Percentiles rank a stretch among this genome's conserved stretches.
phyloP scores from a whole-genome alignment of 2,888 invertebrate genomes.

The Abrostola triplasia region DNA sequence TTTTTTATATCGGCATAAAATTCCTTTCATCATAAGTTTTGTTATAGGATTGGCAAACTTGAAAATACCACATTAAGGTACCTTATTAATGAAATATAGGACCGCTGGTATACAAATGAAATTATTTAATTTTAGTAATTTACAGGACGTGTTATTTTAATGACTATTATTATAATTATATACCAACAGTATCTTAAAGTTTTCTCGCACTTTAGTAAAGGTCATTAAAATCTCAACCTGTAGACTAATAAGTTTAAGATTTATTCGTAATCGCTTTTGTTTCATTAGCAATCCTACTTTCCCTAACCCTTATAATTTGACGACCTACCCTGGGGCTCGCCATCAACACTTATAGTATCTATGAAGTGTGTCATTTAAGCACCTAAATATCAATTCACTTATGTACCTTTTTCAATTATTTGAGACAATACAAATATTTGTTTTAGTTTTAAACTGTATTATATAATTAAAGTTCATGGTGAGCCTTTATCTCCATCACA shows the following conservation, averaged over 20 bases:
- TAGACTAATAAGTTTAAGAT: slow-evolving; percentile 21
- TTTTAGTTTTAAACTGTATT: no score
- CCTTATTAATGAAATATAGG: no score
- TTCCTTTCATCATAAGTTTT: no score
- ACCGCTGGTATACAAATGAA: no score
- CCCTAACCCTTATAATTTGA: not conserved
- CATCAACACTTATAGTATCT: not conserved
- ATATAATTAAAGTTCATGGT: not conserved
- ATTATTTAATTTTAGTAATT: no score
- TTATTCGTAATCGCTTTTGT: slow-evolving; percentile 53
- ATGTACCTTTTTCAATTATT: no score
- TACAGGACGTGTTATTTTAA: slow-evolving; percentile 16
- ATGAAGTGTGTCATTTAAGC: no score
- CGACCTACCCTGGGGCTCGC: not conserved
- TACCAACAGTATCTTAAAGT: no score
- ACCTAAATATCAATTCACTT: no score
- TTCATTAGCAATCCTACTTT: slow-evolving; percentile 38
- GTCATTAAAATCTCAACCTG: slow-evolving; percentile 25
- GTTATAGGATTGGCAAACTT: no score
- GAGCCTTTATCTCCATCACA: not conserved
- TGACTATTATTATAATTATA: not conserved
- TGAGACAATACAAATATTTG: no score
- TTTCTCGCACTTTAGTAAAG: not conserved
- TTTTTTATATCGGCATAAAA: not conserved
- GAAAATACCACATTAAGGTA: no score